Evolutionary conservation across 2,797 vertebrate species (phyloP).

Genomic region (Caiman crocodilus): DNA sequence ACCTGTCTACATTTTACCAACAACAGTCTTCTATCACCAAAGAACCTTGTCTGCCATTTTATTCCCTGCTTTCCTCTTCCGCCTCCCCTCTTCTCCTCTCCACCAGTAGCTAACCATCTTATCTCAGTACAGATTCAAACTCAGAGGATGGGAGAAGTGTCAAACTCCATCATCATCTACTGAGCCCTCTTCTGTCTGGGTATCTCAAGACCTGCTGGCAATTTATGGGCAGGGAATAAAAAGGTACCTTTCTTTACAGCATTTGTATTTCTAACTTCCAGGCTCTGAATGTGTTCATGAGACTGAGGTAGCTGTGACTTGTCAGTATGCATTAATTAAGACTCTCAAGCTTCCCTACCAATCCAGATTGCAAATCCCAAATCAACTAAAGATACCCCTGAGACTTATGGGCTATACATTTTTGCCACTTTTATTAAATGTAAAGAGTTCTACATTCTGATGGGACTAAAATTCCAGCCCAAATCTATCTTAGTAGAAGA

Average conservation of each 20-base stretch:
- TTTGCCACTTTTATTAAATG: neutral
- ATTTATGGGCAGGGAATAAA: neutral
- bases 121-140: rapidly evolving
- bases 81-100: too few relatives aligned
- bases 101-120: too few relatives aligned
- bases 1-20: too few relatives aligned
- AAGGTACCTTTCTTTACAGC: neutral
- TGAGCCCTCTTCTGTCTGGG: neutral
- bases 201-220: neutral
- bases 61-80: too few relatives aligned
- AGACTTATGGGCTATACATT: neutral
- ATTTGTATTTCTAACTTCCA: neutral
- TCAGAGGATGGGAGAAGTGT: neutral
- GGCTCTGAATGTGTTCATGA: neutral
- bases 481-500: neutral
- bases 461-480: neutral
- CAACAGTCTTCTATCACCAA: too few relatives aligned
- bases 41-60: too few relatives aligned
- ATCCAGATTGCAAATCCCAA: neutral
- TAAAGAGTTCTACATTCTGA: neutral
- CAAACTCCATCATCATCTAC: rapidly evolving
- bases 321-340: neutral
- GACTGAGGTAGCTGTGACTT: neutral
- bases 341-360: neutral
- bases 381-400: neutral